Percentiles rank a stretch among this genome's conserved stretches.
Evolutionary conservation across 1,140 invertebrate species (phyloP).

Genomic region (Drosophila kepulauana): DNA sequence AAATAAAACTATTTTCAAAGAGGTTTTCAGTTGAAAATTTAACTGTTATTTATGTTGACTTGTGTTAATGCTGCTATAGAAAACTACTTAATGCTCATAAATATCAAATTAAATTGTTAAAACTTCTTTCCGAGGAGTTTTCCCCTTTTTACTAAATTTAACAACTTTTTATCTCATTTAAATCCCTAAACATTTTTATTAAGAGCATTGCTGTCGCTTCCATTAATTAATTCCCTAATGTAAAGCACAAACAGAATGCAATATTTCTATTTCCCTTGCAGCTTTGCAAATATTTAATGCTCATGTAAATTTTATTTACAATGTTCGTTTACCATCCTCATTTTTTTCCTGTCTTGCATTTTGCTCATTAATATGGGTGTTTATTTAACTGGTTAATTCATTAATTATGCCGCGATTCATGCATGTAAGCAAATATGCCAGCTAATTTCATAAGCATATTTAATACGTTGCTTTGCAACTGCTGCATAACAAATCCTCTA

Average conservation of each 20-base stretch:
- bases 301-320: not conserved
- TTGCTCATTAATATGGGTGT: conserved; percentile 1
- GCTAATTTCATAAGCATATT: conserved; percentile 1
- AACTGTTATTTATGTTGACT: too few species aligned
- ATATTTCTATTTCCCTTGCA: not conserved
- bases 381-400: conserved; percentile 1
- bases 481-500: not conserved
- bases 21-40: too few species aligned
- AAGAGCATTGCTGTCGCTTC: not conserved
- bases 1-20: too few species aligned
- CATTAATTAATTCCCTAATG: not conserved
- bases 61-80: too few species aligned
- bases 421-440: conserved; percentile 6
- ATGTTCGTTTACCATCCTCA: not conserved
- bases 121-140: too few species aligned
- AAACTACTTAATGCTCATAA: too few species aligned
- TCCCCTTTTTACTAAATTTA: not conserved
- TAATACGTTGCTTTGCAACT: not conserved
- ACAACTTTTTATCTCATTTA: not conserved
- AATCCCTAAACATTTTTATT: not conserved
- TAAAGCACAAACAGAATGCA: not conserved
- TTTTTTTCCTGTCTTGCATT: not conserved
- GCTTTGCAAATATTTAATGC: conserved; percentile 3
- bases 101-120: too few species aligned
- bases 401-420: conserved; percentile 9